A percentile compares a stretch with the other conserved stretches of the same genome.
These are phyloP conservation scores for Myodes glareolus DNA, from an alignment of 2,113 vertebrate genomes.

Conservation along the genomic window DNA sequence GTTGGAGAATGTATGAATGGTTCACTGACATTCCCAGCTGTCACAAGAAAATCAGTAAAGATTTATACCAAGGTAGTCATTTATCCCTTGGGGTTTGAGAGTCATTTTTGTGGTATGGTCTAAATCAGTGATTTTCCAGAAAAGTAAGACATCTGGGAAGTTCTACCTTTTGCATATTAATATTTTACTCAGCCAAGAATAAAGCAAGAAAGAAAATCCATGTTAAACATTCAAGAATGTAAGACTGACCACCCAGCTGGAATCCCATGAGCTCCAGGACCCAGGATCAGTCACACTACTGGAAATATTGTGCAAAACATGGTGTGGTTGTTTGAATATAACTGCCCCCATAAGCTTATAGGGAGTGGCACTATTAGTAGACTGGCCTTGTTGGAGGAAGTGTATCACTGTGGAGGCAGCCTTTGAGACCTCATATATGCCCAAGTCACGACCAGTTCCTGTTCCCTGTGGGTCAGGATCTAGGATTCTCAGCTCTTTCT, in stretches of 20 bases:
- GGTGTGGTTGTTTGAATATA: no score
- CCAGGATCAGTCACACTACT: neutral
- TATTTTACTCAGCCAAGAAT: neutral
- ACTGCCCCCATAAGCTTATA: no score
- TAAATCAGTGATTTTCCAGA: constrained; percentile 30
- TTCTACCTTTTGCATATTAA: neutral
- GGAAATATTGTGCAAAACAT: neutral
- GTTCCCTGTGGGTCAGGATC: no score
- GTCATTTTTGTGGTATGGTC: neutral
- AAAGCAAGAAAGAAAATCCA: neutral
- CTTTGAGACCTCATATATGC: no score
- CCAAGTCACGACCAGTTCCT: no score
- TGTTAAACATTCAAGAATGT: neutral
- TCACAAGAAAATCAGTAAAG: constrained; percentile 14
- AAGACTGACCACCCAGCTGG: neutral
- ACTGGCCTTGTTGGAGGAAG: no score
- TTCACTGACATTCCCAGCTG: neutral
- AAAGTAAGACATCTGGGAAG: neutral
- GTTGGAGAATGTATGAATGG: constrained; percentile 18
- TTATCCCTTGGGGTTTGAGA: constrained; percentile 21
- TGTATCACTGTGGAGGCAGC: no score
- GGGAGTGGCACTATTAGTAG: no score
- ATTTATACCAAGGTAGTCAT: neutral
- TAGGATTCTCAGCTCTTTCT: no score
- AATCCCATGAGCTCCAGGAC: neutral